Evolutionary conservation across 1,140 invertebrate species (phyloP), one percentile per base, ranked within the genome.

Genomic region (Meloidogyne floridensis): DNA sequence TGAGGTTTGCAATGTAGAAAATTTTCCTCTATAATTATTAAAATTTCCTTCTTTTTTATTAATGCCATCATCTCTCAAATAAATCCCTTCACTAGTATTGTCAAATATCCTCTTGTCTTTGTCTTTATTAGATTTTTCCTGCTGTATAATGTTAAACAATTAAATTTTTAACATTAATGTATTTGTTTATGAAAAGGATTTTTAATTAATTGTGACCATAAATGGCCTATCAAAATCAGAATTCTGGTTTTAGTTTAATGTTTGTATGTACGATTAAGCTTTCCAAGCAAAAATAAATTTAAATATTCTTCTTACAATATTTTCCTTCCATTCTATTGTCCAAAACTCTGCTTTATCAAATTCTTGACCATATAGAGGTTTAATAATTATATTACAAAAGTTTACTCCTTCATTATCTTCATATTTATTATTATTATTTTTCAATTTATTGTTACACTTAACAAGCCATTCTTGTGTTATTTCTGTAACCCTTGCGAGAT

Each of bases 401-500:
- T 47, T 47, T 47, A 3, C 6, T 47, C 43, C 43, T 47, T 47
- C 43, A 3, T 47, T 47, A 2, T 47, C 43, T n/a, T n/a, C n/a
- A n/a, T n/a, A n/a, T n/a, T 56, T 13, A 56, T 56, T 13, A 51
- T 56, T 13, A 13, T 13, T 15, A 13, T 2, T 56, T 56, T 56
- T 56, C 15, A 15, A 56, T 13, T 51, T 51, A 56, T n/a, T n/a
- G n/a, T n/a, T 65, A 65, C 2, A 65, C n/a, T 65, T 13, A 65
- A 65, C 6, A 65, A 65, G 56, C 56, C 56, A 65, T 65, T 65
- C 72, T n/a, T 73, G 72, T 13, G 84, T 75, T 15, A 84, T 85
- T 13, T 80, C 83, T n/a, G 78, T 75, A 11, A 84, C 73, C 11
- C 75, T 72, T 11, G 84, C 70, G 7, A 81, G 51, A 72, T 82